phyloP scores from a whole-genome alignment of 2,888 invertebrate genomes.

The Oscheius myriophilus region DNA sequence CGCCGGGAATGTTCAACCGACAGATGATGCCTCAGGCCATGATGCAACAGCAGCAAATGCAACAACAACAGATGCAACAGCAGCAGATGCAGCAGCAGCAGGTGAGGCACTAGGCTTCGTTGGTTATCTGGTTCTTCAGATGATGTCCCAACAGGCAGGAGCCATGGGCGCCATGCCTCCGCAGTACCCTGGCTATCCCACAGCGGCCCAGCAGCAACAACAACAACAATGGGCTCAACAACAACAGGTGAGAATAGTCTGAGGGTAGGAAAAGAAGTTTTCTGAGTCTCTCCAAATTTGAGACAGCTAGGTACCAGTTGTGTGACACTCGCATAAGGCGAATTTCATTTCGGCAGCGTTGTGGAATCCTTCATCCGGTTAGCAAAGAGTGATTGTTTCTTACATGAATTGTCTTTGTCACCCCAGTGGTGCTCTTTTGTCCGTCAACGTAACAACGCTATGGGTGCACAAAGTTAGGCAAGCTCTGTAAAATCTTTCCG shows the following conservation, averaged over 20 bases:
- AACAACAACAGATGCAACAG: slow-evolving; percentile 7
- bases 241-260: slow-evolving; percentile 19
- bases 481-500: too few species aligned
- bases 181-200: slow-evolving; percentile 2
- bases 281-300: neutral
- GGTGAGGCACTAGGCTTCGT: neutral
- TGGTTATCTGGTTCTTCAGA: neutral
- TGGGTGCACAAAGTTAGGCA: too few species aligned
- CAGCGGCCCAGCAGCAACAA: slow-evolving; percentile 11
- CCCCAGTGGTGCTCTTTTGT: too few species aligned
- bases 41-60: slow-evolving; percentile 7
- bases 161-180: slow-evolving; percentile 1
- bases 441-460: too few species aligned
- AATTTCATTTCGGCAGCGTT: neutral
- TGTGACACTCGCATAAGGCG: neutral
- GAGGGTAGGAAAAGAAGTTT: neutral
- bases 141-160: slow-evolving; percentile 4
- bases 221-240: slow-evolving; percentile 32
- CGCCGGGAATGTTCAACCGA: slow-evolving; percentile 17
- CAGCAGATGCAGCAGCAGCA: neutral
- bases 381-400: too few species aligned
- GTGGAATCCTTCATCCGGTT: neutral
- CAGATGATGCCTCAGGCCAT: slow-evolving; percentile 8
- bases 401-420: too few species aligned
- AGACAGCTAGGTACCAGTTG: neutral